Base-by-base conservation (phyloP, 2,888 invertebrate species). In the Acleris cristana region DNA sequence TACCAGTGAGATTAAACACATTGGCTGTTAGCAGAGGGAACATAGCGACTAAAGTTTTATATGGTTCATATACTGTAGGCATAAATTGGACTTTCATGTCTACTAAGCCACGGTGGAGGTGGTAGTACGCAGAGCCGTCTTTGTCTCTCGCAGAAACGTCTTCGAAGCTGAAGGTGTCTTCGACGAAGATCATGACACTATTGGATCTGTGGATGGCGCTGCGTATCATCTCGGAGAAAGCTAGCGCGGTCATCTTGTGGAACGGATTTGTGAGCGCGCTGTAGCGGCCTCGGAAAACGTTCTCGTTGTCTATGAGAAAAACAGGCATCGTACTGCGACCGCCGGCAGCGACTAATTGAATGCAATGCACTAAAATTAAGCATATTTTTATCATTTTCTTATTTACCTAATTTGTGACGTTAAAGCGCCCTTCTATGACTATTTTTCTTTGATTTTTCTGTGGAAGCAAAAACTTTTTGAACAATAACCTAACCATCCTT, bases 101-200 rank as follows among this genome's bases (percentile, higher is more conserved):
- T 0, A 64, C n/a, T 0, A 90, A 34, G 0, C 73, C 76, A 21
- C 73, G 53, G 0, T 72, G 79, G 2, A 90, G 70, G 60, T 85
- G 57, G 0, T 58, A 65, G 56, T 73, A 90, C 0, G 89, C 85
- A 0, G 84, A 76, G 0, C 89, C 91, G 0, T 69, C 19, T 2
- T 49, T 70, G 53, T 89, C 86, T 63, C 80, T 88, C 0, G 69
- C 12, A 6, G 81, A 81, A 1, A 88, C 69, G n/a, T 89, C 88
- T 74, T 90, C 91, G 0, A 77, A 66, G 56, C 83, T 79, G 2
- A 90, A 79, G 0, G 69, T 66, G 0, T 89, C 83, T 74, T 90
- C 90, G 0, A 86, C 64, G 48, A 90, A 90, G 16, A 88, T 73
- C 0, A 90, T 70, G 0, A 88, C 67, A 0, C 79, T 73, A 45